phyloP scores from a whole-genome alignment of 2,888 invertebrate genomes.

The Campoplex nolae region DNA sequence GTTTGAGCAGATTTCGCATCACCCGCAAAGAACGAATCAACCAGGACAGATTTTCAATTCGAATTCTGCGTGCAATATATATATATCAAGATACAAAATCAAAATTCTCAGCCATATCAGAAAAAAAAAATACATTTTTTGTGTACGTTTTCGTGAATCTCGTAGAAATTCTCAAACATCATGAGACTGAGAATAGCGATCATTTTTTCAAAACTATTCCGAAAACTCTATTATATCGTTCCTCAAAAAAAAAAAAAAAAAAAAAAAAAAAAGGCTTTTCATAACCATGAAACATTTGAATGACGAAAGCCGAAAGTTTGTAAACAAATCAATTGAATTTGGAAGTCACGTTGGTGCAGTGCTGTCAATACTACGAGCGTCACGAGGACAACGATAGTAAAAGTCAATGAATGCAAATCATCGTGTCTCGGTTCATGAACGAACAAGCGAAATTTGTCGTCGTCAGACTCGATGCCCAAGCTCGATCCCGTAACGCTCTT shows the following conservation, averaged over 20 bases:
- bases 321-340: neutral
- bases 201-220: too few relatives aligned
- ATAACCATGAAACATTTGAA: neutral
- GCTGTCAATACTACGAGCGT: neutral
- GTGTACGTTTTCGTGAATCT: too few relatives aligned
- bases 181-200: too few relatives aligned
- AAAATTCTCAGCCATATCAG: too few relatives aligned
- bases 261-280: neutral
- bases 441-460: slow-evolving; percentile 45
- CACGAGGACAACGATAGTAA: slow-evolving; percentile 33
- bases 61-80: neutral
- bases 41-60: neutral
- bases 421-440: slow-evolving; percentile 19
- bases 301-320: neutral
- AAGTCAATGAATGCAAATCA: slow-evolving; percentile 37
- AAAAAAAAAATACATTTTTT: too few relatives aligned
- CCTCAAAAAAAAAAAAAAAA: neutral
- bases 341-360: neutral
- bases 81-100: neutral
- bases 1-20: slow-evolving; percentile 24
- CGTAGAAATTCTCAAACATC: too few relatives aligned
- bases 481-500: slow-evolving; percentile 47
- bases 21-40: neutral
- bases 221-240: neutral
- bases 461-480: slow-evolving; percentile 33